Evolutionary conservation across 2,797 vertebrate genomes (phyloP).

Genomic region (Pseudomugil tenellus): DNA sequence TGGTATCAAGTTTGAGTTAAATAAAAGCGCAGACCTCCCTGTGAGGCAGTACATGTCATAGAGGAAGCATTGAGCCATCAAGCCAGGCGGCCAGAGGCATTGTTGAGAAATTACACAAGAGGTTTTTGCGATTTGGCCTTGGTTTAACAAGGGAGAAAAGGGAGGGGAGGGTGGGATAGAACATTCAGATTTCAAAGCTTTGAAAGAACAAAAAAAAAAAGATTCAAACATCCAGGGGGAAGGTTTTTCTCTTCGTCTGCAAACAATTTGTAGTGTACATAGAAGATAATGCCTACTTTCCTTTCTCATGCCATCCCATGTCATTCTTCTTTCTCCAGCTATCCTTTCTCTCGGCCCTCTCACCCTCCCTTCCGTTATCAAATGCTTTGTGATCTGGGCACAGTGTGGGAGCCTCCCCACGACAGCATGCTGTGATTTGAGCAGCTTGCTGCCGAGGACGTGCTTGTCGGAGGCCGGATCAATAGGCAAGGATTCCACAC

Average conservation of each 20-base stretch:
- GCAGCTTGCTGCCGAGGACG: slow-evolving; percentile 68
- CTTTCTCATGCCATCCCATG: slow-evolving; percentile 51
- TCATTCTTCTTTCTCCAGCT: slow-evolving; percentile 41
- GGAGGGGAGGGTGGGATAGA: slow-evolving; percentile 39
- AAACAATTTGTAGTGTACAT: slow-evolving; percentile 75
- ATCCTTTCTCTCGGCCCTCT: slow-evolving; percentile 48
- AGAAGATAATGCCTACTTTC: slow-evolving; percentile 71
- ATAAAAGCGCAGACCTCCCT: slow-evolving; percentile 77
- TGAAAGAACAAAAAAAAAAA: slow-evolving; percentile 50
- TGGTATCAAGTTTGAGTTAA: slow-evolving; percentile 76
- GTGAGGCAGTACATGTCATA: slow-evolving; percentile 73
- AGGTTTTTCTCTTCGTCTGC: slow-evolving; percentile 60
- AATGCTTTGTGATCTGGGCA: slow-evolving; percentile 66
- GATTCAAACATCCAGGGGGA: slow-evolving; percentile 56
- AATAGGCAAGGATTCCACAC: slow-evolving; percentile 77
- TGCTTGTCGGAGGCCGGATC: slow-evolving; percentile 74
- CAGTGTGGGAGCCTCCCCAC: slow-evolving; percentile 65
- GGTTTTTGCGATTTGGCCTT: slow-evolving; percentile 74
- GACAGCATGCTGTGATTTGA: slow-evolving; percentile 69
- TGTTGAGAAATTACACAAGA: slow-evolving; percentile 77
- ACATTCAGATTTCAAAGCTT: slow-evolving; percentile 72
- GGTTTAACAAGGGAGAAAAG: slow-evolving; percentile 69
- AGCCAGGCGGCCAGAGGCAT: slow-evolving; percentile 75
- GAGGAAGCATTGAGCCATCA: slow-evolving; percentile 82
- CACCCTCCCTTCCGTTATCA: slow-evolving; percentile 62